Percentiles rank a stretch among this genome's conserved stretches.
Evolutionary conservation across 2,797 vertebrate species (phyloP).

Genomic region (Pseudotriccus pelzelni): DNA sequence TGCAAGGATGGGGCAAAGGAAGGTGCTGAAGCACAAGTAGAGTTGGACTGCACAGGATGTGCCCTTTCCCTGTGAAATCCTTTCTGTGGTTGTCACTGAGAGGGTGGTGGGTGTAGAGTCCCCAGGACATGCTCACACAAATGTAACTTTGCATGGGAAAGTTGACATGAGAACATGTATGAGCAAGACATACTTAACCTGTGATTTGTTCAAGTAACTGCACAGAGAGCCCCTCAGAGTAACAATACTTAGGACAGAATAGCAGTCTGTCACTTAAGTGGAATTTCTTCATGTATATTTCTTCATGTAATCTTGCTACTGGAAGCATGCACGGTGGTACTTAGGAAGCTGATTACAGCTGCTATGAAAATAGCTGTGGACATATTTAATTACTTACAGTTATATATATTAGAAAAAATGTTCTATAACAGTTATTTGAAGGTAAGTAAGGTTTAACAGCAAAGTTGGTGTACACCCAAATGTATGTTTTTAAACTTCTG

Average conservation of each 20-base stretch:
- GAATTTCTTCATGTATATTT: neutral
- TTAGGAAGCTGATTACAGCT: neutral
- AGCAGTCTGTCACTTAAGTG: neutral
- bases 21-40: neutral
- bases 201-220: neutral
- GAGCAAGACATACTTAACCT: neutral
- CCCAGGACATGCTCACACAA: neutral
- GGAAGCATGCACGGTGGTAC: neutral
- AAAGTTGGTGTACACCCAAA: neutral
- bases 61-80: neutral
- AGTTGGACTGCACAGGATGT: neutral
- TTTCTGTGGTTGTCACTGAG: neutral
- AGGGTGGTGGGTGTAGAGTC: neutral
- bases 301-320: neutral
- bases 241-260: neutral
- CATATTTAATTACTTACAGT: neutral
- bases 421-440: neutral
- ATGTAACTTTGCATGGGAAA: neutral
- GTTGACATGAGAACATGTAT: fast-evolving
- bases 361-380: neutral
- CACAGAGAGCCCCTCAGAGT: neutral
- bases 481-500: neutral
- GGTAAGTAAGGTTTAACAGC: neutral
- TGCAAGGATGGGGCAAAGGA: neutral
- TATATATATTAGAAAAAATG: neutral